phyloP scores from a whole-genome alignment of 2,888 invertebrate genomes.

The Cecidostiba fungosa region DNA sequence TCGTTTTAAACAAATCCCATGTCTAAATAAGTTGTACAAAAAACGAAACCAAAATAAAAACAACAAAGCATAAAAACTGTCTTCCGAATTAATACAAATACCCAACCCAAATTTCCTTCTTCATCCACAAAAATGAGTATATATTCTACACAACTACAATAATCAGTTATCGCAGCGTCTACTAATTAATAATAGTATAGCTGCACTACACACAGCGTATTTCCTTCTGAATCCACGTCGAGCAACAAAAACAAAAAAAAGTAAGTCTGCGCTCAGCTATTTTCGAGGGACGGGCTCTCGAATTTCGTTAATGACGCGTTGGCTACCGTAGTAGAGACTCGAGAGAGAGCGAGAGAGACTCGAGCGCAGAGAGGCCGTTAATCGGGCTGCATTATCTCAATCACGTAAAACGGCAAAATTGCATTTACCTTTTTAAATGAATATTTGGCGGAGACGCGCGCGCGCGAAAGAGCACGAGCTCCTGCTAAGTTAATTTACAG shows the following conservation, averaged over 20 bases:
- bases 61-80: no score
- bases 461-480: constrained; percentile 56
- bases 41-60: no score
- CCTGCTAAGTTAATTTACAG: constrained; percentile 80
- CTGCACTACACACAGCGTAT: neutral
- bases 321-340: constrained; percentile 74
- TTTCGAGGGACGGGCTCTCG: constrained; percentile 71
- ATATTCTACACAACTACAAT: neutral
- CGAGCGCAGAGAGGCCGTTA: constrained; percentile 73
- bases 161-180: neutral
- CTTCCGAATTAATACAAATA: neutral
- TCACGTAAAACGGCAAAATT: constrained; percentile 80
- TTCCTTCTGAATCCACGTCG: neutral
- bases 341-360: constrained; percentile 59
- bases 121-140: neutral
- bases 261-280: constrained; percentile 59
- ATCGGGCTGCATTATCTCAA: constrained; percentile 80
- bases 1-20: no score
- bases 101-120: neutral
- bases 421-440: constrained; percentile 81
- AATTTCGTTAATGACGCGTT: constrained; percentile 78
- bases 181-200: constrained; percentile 11
- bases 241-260: neutral
- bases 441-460: constrained; percentile 77
- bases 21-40: no score